A percentile compares a stretch with the other conserved stretches of the same genome.
Conservation (phyloP, 2,797 vertebrate genomes). For the Masticophis lateralis region DNA sequence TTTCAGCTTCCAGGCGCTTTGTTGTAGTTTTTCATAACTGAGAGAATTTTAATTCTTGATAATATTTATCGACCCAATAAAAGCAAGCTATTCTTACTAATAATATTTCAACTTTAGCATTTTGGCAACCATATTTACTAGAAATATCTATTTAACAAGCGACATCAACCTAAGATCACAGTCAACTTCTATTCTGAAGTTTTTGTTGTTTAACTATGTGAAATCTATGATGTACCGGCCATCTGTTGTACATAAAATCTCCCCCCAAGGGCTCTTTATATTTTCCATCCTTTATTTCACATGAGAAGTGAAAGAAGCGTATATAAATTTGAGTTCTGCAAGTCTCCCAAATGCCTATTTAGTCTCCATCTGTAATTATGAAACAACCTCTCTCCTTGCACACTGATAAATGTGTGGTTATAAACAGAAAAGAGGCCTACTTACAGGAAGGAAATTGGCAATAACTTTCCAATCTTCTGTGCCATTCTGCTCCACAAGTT, state of each 20-base stretch:
- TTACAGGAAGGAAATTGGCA: slow-evolving; percentile 92
- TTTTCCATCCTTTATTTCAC: slow-evolving; percentile 24
- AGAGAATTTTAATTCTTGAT: slow-evolving; percentile 7
- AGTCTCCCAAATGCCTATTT: slow-evolving; percentile 34
- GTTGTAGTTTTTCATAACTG: neutral
- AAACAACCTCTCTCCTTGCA: slow-evolving; percentile 37
- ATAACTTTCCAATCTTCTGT: slow-evolving; percentile 99
- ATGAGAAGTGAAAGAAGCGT: slow-evolving; percentile 49
- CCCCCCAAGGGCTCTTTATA: neutral
- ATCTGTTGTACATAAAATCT: slow-evolving; percentile 23
- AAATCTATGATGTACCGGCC: slow-evolving; percentile 12
- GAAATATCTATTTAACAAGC: slow-evolving; percentile 28
- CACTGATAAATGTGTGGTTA: slow-evolving; percentile 45
- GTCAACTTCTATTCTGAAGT: slow-evolving; percentile 8
- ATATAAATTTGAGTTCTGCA: slow-evolving; percentile 31
- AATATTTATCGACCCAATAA: slow-evolving; percentile 10
- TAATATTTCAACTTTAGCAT: slow-evolving; percentile 5
- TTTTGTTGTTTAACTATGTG: slow-evolving; percentile 30
- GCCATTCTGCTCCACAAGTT: slow-evolving; percentile 93
- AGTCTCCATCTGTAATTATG: slow-evolving; percentile 36
- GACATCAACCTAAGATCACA: slow-evolving; percentile 1
- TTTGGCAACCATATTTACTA: slow-evolving; percentile 15
- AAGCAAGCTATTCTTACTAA: neutral
- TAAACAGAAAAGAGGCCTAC: slow-evolving; percentile 69
- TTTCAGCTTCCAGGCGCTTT: neutral